Evolutionary conservation across 2,797 vertebrate genomes (phyloP), one percentile per base, ranked within the genome.

Genomic region (Sardinella longiceps): DNA sequence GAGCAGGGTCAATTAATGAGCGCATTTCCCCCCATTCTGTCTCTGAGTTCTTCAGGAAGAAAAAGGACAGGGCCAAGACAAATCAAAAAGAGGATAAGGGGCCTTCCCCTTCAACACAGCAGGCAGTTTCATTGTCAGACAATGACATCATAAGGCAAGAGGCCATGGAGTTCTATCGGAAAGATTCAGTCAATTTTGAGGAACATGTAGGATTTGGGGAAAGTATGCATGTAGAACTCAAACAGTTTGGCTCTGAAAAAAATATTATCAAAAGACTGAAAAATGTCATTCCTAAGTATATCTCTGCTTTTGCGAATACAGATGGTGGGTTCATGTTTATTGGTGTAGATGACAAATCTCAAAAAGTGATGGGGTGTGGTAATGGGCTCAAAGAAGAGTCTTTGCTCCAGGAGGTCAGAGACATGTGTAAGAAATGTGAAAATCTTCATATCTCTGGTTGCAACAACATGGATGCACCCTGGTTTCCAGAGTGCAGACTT

Each of bases 271-370:
- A 83, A 3, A 84, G 80, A 14, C 18, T 90, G 0, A 86, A 33
- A 51, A 45, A 18, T 10, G 77, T 0, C 0, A 80, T 92, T 81
- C 66, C 84, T 23, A 12, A 7, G 1, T 91, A 91, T 1, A 0
- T 91, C 5, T 20, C 91, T 77, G 89, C 87, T 37, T 93, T 94
- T 90, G 91, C 89, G 83, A 93, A 94, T 25, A 74, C 74, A 15
- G 0, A 10, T 0, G 90, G 88, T 45, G 90, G 91, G n/a, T 92
- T 85, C 86, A 85, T 92, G 45, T 88, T 92, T 58, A 86, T 92
- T 86, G 90, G 92, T 33, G 89, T 93, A 82, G 1, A 87, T 23
- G 77, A 93, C 1, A 0, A 30, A 1, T 15, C 20, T 28, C 80
- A 23, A 50, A 9, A 39, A 86, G 89, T 94, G 45, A 1, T 15